Percentiles rank a stretch among this genome's conserved stretches.
Conservation (phyloP, 1,140 invertebrate species). For the Protaetia brevitarsis region DNA sequence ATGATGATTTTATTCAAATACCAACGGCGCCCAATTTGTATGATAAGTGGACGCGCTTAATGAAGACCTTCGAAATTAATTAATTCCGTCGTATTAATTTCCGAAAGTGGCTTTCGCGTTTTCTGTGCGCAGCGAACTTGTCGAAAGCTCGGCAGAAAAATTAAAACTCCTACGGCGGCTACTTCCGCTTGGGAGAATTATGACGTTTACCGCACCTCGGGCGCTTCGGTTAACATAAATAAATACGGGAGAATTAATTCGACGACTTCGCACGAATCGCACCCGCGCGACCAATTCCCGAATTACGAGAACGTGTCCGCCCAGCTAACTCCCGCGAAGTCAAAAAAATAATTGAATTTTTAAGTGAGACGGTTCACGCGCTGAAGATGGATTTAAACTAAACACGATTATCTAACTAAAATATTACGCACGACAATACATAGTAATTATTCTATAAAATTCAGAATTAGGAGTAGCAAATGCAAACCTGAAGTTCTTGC, state of each 20-base stretch:
- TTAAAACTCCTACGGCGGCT: not conserved
- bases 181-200: not conserved
- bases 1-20: too few relatives aligned
- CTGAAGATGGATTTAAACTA: too few relatives aligned
- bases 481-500: too few relatives aligned
- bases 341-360: slow-evolving; percentile 9
- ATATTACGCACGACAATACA: too few relatives aligned
- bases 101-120: not conserved
- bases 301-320: not conserved
- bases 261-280: not conserved
- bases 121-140: not conserved
- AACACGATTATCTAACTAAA: too few relatives aligned
- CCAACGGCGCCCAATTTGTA: too few relatives aligned
- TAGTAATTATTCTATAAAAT: too few relatives aligned
- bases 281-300: slow-evolving; percentile 1
- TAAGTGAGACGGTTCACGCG: not conserved
- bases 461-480: too few relatives aligned
- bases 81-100: slow-evolving; percentile 5
- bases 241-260: slow-evolving; percentile 7
- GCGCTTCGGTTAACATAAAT: slow-evolving; percentile 11
- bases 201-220: not conserved
- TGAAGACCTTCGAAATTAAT: not conserved
- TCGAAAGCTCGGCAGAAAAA: not conserved
- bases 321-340: not conserved
- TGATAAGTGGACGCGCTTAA: not conserved